Percentiles rank a stretch among this genome's conserved stretches.
Conservation (phyloP, 2,797 vertebrate genomes). For the Gymnothorax javanicus region DNA sequence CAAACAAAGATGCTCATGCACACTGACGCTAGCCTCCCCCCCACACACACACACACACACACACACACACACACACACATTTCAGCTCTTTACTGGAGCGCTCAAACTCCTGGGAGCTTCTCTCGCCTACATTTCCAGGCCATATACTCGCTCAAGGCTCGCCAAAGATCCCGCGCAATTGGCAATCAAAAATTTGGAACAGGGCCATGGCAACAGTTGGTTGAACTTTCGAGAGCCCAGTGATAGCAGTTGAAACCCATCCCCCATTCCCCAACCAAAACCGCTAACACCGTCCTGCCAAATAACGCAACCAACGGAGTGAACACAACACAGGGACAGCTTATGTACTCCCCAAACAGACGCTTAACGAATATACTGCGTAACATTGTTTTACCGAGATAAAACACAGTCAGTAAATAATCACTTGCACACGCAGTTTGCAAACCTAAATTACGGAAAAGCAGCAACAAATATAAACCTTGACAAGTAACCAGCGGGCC, state of each 20-base stretch:
- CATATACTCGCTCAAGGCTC: not conserved
- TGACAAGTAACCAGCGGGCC: not conserved
- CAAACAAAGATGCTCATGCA: not conserved
- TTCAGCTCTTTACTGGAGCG: not conserved
- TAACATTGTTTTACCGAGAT: not conserved
- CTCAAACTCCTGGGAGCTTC: not conserved
- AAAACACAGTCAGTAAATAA: not conserved
- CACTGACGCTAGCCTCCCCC: not conserved
- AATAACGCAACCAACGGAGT: not conserved
- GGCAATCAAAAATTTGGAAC: slow-evolving; percentile 2
- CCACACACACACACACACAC: not conserved
- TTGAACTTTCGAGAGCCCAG: slow-evolving; percentile 12
- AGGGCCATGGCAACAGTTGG: not conserved
- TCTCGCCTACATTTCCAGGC: not conserved
- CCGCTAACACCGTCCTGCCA: not conserved
- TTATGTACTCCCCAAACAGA: not conserved
- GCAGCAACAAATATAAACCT: not conserved
- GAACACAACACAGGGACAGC: not conserved
- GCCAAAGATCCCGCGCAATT: not conserved
- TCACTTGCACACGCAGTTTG: not conserved
- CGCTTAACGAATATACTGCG: not conserved
- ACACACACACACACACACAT: not conserved
- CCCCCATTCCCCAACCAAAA: not conserved
- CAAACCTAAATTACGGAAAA: not conserved
- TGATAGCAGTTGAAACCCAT: too few species aligned